Evolutionary conservation across 2,888 invertebrate species (phyloP).

Genomic region (Dasypogon diadema): DNA sequence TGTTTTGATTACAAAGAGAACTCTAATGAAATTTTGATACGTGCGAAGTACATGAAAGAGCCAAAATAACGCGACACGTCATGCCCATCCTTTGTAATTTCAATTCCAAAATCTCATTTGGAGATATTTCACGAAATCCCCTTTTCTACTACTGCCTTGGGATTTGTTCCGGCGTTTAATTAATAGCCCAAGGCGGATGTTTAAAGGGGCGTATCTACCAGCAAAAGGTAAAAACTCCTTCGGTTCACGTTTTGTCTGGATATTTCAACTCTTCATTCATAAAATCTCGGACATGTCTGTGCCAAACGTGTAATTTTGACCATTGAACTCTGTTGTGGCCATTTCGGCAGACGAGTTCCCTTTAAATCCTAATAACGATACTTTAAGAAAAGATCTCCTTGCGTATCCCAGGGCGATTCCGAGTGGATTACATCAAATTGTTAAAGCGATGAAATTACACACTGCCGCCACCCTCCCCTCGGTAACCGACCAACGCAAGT

Average conservation of each 20-base stretch:
- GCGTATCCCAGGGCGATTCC: constrained; percentile 42
- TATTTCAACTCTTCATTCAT: constrained; percentile 43
- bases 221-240: constrained; percentile 38
- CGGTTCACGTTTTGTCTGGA: constrained; percentile 46
- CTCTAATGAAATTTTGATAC: background rate
- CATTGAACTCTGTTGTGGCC: constrained; percentile 4
- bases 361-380: constrained; percentile 36
- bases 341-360: constrained; percentile 6
- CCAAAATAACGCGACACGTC: constrained; percentile 6
- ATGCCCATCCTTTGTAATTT: constrained; percentile 17
- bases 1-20: background rate
- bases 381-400: constrained; percentile 43
- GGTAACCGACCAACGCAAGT: too few relatives aligned
- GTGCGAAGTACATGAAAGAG: background rate
- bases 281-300: constrained; percentile 39
- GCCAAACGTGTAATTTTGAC: constrained; percentile 42
- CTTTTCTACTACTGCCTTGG: constrained; percentile 24
- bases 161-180: constrained; percentile 44
- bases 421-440: constrained; percentile 44
- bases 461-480: constrained; percentile 9
- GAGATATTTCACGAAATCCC: constrained; percentile 18
- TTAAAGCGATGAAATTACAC: constrained; percentile 39
- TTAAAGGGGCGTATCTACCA: constrained; percentile 22
- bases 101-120: constrained; percentile 3
- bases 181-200: constrained; percentile 35